A percentile compares a stretch with the other conserved stretches of the same genome.
Conservation (phyloP, 1,140 invertebrate genomes). For the Drosophila prosaltans region DNA sequence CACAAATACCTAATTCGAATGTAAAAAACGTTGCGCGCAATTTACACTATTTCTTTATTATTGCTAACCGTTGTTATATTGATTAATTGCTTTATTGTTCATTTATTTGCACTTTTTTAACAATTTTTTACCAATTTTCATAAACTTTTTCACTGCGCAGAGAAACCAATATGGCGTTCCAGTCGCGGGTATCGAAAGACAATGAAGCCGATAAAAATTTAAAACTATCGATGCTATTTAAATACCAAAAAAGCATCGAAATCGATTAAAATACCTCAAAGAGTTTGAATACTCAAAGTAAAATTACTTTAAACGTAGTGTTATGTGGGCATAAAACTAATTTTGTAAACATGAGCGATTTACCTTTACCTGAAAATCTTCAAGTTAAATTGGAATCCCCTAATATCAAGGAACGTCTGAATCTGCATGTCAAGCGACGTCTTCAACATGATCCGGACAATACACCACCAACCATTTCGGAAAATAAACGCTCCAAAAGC, state of each 20-base stretch:
- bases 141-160: conserved; percentile 60
- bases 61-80: conserved; percentile 45
- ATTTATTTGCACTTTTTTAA: conserved; percentile 65
- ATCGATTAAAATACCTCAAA: conserved; percentile 5
- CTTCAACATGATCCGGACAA: conserved; percentile 60
- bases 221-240: background rate
- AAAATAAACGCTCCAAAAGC: background rate
- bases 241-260: background rate
- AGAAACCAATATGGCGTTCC: conserved; percentile 49
- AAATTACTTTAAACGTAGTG: conserved; percentile 16
- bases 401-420: conserved; percentile 75
- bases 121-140: conserved; percentile 51
- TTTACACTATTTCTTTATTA: conserved; percentile 50
- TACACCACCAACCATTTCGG: conserved; percentile 22
- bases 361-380: conserved; percentile 58
- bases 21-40: conserved; percentile 47
- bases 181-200: background rate
- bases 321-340: background rate
- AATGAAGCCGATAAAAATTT: background rate
- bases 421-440: conserved; percentile 76
- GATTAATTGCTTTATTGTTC: conserved; percentile 58
- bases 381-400: conserved; percentile 66
- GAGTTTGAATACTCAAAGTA: too few relatives aligned
- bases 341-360: conserved; percentile 31
- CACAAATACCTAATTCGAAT: conserved; percentile 49